Evolutionary conservation across 2,888 invertebrate species (phyloP).

Genomic region (Cataglyphis livida): DNA sequence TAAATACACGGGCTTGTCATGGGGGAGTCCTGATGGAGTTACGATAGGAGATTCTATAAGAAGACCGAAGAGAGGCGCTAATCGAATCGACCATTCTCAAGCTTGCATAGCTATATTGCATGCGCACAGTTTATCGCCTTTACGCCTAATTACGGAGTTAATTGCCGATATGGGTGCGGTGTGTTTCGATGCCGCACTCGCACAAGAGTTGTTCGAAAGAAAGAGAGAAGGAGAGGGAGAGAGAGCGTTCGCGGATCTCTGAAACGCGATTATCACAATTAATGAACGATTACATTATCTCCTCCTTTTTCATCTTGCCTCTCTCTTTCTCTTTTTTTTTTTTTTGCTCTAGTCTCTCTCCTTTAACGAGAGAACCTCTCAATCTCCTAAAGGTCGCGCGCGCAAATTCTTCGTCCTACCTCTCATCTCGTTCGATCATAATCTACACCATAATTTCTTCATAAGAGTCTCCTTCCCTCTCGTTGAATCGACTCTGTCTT

Average conservation of each 20-base stretch:
- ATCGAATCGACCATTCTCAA: conserved; percentile 54
- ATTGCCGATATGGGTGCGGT: conserved; percentile 55
- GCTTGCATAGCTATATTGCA: conserved; percentile 16
- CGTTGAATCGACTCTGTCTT: conserved; percentile 23
- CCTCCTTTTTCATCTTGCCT: neutral
- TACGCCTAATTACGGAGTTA: conserved; percentile 73
- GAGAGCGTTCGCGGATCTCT: conserved; percentile 4
- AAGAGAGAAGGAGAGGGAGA: neutral
- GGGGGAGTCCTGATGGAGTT: conserved; percentile 57
- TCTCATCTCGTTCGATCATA: conserved; percentile 59
- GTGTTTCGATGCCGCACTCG: conserved; percentile 30
- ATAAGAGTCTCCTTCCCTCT: conserved; percentile 51
- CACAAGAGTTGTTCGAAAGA: neutral
- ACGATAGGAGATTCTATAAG: conserved; percentile 64
- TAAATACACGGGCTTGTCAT: conserved; percentile 57
- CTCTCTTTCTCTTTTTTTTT: neutral
- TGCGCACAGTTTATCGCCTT: conserved; percentile 66
- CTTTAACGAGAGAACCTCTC: conserved; percentile 68
- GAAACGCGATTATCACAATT: conserved; percentile 65
- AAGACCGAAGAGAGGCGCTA: conserved; percentile 49
- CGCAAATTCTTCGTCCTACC: conserved; percentile 50
- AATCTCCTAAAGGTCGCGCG: conserved; percentile 71
- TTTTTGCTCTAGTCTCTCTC: conserved; percentile 18
- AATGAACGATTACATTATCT: conserved; percentile 70
- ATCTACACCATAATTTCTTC: conserved; percentile 71